Base-by-base conservation (phyloP, 2,797 vertebrate species). In the Chromobotia macracanthus region DNA sequence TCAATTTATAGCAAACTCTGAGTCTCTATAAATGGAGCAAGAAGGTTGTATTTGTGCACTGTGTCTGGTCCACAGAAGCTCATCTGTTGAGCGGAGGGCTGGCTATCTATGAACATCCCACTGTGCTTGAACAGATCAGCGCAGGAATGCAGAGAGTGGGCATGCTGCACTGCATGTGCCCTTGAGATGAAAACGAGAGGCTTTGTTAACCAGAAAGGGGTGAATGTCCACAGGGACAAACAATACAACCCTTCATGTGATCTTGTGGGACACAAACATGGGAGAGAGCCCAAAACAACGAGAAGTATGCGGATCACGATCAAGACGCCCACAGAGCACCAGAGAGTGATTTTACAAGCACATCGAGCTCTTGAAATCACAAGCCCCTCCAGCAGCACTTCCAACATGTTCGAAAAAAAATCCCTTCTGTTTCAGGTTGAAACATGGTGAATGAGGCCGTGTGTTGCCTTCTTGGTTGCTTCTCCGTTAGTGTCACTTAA, bases 241-340 rank as follows among this genome's bases (percentile, higher is more conserved):
- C 92, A 93, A 94, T 93, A 72, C 87, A n/a, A 38, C 66, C 89
- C 89, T 90, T 91, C 90, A 83, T 85, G 65, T 38, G 66, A 81
- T 88, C 88, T 88, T 88, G 93, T 92, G 89, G 91, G 92, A 91
- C 92, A 90, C 85, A 91, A 92, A 90, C 88, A 89, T n/a, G 85
- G 90, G 86, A 90, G 89, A 91, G 74, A 90, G 89, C 88, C 89
- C 88, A 82, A 83, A 90, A 90, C 90, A 87, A 86, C 35, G 70
- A 83, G 79, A 91, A 88, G 93, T 92, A 94, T 94, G 91, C 82
- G 60, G 79, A 87, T 89, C 76, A 72, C 85, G 84, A 91, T 83
- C 87, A 84, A 83, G 85, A 86, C 90, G 31, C 92, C 93, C 88
- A 93, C 92, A 23, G 50, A 48, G 86, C 90, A 80, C 87, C 84